Base-by-base conservation (phyloP, 2,113 vertebrate genomes). In the Cercocebus atys region DNA sequence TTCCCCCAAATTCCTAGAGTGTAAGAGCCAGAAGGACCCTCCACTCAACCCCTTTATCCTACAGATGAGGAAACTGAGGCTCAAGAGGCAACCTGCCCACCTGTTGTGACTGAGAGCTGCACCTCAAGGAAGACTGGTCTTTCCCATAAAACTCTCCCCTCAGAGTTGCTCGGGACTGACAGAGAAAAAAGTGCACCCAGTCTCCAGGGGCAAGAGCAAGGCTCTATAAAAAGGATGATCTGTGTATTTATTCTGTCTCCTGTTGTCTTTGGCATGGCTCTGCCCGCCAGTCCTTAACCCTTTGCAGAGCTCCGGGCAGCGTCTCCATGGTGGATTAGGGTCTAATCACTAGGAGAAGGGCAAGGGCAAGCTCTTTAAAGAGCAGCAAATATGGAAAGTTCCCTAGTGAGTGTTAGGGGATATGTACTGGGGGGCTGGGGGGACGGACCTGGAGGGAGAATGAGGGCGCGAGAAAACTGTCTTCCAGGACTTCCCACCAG, bases 261-360 rank as follows among this genome's bases (percentile, higher is more conserved):
- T 96, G 90, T 87, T 97, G 38, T 97, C 92, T 89, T 97, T 97
- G 97, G 98, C 68, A 0, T 43, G 81, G 68, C 52, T 89, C 72
- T 88, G 83, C 92, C 83, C 89, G 90, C 95, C 92, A 90, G 6
- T 59, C 80, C 73, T 81, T 95, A 95, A 90, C 97, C 86, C 94
- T 88, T 87, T 50, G 5, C 88, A 87, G 61, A 38, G 50, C 90
- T 93, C 84, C 13, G n/a, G 38, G 22, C 76, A 94, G 72, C 3
- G 1, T 93, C 72, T 96, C 47, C 81, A 23, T 3, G 3, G 30
- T 25, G 76, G 40, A 52, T 68, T 8, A 43, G 38, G 52, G 40
- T 55, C 55, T 57, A 25, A 35, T 59, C 27, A 2, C 57, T 16
- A 89, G 92, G 68, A 64, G 92, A 57, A 78, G 68, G 30, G 35